Evolutionary conservation across 2,888 invertebrate species (phyloP).

Genomic region (Drosophila quinaria): DNA sequence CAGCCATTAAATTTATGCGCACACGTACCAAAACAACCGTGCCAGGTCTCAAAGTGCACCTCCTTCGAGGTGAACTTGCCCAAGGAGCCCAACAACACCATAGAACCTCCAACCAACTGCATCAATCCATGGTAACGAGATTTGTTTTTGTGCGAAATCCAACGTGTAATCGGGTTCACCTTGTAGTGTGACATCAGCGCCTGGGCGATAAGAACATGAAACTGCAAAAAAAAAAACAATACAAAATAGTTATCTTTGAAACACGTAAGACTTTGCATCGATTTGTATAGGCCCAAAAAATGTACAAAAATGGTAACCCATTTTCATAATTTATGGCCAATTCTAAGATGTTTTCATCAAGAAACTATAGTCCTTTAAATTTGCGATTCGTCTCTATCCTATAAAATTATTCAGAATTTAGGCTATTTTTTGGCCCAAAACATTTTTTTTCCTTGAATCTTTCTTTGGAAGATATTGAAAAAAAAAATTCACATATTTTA

Average conservation of each 20-base stretch:
- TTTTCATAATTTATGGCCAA: no score
- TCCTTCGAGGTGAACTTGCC: slow-evolving; percentile 82
- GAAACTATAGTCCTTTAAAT: no score
- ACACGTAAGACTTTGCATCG: background rate
- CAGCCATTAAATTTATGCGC: slow-evolving; percentile 37
- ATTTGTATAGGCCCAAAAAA: no score
- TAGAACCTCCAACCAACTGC: slow-evolving; percentile 81
- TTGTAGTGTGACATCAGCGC: slow-evolving; percentile 84
- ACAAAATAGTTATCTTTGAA: background rate
- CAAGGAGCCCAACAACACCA: slow-evolving; percentile 79
- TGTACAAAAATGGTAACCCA: no score
- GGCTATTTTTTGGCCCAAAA: no score
- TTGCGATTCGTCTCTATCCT: no score
- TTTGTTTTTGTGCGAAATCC: slow-evolving; percentile 82
- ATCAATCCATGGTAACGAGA: slow-evolving; percentile 81
- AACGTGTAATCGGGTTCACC: slow-evolving; percentile 80
- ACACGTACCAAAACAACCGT: slow-evolving; percentile 80
- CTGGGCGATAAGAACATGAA: slow-evolving; percentile 83
- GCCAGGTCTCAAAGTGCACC: slow-evolving; percentile 82
- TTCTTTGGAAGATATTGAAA: no score
- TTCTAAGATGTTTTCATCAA: no score
- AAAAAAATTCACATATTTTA: no score
- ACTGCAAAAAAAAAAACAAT: slow-evolving; percentile 58
- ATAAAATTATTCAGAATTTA: no score
- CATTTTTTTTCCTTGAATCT: no score